Conservation (phyloP, 2,113 vertebrate species). For the Phaethon lepturus region DNA sequence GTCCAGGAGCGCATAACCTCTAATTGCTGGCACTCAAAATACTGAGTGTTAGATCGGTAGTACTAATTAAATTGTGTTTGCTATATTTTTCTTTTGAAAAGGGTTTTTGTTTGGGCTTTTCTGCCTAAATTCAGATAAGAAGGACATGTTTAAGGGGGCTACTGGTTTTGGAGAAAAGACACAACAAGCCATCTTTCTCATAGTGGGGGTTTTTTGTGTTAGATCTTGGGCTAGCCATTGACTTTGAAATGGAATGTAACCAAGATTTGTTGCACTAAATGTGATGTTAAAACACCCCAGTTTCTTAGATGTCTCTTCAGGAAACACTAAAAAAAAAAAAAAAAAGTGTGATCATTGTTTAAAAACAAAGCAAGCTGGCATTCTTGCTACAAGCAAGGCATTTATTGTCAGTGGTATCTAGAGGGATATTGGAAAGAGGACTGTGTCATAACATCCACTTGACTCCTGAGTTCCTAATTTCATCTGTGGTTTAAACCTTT, state of each 20-base stretch:
- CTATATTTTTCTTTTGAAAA: background rate
- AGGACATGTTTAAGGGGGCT: background rate
- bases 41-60: accelerated
- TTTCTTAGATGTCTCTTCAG: background rate
- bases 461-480: background rate
- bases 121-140: background rate
- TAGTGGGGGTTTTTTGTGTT: background rate
- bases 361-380: background rate
- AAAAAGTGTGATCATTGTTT: background rate
- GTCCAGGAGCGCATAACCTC: background rate
- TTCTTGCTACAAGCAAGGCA: background rate
- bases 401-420: background rate
- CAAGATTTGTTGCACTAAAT: background rate
- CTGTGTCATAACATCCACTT: background rate
- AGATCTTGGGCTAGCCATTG: background rate
- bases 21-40: background rate
- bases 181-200: background rate
- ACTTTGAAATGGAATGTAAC: background rate
- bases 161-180: background rate
- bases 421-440: background rate
- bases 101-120: background rate
- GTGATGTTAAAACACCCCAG: background rate
- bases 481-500: background rate
- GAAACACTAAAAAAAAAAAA: background rate
- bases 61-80: background rate